These are phyloP conservation scores for Thysanoteuthis rhombus DNA, from an alignment of 2,888 invertebrate species.

Conservation along the genomic window DNA sequence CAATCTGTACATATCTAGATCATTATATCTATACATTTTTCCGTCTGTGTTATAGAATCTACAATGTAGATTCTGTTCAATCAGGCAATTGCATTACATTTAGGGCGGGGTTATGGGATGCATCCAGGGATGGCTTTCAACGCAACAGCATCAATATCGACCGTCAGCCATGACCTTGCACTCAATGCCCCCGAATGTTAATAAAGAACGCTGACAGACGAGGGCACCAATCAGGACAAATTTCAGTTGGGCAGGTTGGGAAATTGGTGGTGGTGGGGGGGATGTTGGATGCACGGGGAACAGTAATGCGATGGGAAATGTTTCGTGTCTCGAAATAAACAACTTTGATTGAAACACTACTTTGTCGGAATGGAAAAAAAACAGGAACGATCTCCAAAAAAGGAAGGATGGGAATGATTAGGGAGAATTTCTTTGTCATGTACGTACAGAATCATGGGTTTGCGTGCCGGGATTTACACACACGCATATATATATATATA, in stretches of 20 bases:
- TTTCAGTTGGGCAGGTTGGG: background rate
- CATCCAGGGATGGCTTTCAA: background rate
- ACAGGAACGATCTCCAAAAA: background rate
- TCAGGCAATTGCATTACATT: background rate
- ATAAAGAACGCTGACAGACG: background rate
- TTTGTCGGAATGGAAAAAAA: background rate
- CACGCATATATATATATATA: background rate
- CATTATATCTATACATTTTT: background rate
- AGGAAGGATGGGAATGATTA: background rate
- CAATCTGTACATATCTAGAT: too few relatives aligned
- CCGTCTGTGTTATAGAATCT: background rate
- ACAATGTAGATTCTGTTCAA: background rate
- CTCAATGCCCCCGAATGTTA: background rate
- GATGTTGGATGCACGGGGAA: background rate
- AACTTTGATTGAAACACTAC: background rate
- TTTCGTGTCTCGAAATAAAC: background rate
- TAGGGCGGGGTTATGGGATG: background rate
- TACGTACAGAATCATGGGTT: background rate
- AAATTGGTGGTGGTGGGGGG: background rate
- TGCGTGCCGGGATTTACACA: background rate
- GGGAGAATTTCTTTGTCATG: background rate
- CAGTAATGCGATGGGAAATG: background rate
- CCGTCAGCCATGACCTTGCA: background rate
- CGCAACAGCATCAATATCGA: slow-evolving; percentile 12
- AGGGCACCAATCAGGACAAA: background rate